phyloP scores from a whole-genome alignment of 1,140 invertebrate species.

The Acyrthosiphon pisum region DNA sequence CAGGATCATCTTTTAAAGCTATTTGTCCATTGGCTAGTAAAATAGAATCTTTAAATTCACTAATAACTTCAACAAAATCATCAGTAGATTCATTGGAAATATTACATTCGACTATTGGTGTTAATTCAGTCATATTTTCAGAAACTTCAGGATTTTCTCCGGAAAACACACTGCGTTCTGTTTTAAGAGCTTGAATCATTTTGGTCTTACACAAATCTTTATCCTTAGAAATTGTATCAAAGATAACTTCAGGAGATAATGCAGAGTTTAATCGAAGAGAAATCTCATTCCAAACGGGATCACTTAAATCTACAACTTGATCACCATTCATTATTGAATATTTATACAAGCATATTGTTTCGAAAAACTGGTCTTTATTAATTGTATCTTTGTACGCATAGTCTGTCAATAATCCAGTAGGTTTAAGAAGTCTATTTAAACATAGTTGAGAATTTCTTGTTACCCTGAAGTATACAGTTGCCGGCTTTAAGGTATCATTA shows the following conservation, averaged over 20 bases:
- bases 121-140: slow-evolving; percentile 37
- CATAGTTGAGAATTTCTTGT: slow-evolving; percentile 50
- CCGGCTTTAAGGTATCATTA: slow-evolving; percentile 37
- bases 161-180: slow-evolving; percentile 43
- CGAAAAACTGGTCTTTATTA: slow-evolving; percentile 34
- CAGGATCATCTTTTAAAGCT: neutral
- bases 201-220: slow-evolving; percentile 42
- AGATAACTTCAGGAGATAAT: slow-evolving; percentile 38
- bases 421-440: slow-evolving; percentile 41
- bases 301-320: slow-evolving; percentile 29
- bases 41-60: slow-evolving; percentile 35
- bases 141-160: slow-evolving; percentile 34
- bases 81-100: neutral
- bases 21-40: slow-evolving; percentile 24
- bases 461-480: slow-evolving; percentile 51
- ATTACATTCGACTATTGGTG: slow-evolving; percentile 47
- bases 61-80: slow-evolving; percentile 28
- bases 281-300: slow-evolving; percentile 53
- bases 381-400: neutral
- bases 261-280: slow-evolving; percentile 35
- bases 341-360: slow-evolving; percentile 54
- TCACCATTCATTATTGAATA: slow-evolving; percentile 52
- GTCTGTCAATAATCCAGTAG: slow-evolving; percentile 11
- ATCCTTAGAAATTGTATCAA: neutral
- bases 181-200: slow-evolving; percentile 54